Percentiles rank a stretch among this genome's conserved stretches.
Evolutionary conservation across 2,797 vertebrate species (phyloP).

Genomic region (Sciaenops ocellatus): DNA sequence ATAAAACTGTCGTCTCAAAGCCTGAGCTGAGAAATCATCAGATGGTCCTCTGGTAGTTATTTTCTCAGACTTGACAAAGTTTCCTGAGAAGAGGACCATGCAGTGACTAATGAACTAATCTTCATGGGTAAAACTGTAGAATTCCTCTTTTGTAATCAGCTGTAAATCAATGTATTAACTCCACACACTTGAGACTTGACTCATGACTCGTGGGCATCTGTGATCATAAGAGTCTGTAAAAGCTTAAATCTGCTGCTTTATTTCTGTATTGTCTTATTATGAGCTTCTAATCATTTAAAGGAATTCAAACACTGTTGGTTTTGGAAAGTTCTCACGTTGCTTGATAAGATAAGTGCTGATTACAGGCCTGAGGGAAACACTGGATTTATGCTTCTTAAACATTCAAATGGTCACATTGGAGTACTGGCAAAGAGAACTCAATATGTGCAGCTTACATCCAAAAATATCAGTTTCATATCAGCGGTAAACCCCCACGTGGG

Average conservation of each 20-base stretch:
- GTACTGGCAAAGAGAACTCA: not conserved
- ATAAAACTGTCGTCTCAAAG: too few species aligned
- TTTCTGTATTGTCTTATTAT: not conserved
- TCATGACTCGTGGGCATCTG: not conserved
- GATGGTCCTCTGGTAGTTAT: too few species aligned
- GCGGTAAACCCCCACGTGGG: not conserved
- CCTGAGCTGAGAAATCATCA: too few species aligned
- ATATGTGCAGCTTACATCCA: not conserved
- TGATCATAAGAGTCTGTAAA: not conserved
- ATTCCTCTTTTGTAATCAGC: too few species aligned
- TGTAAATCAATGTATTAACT: too few species aligned
- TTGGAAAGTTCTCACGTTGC: constrained; percentile 19
- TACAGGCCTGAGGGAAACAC: constrained; percentile 29
- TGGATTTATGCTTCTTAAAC: not conserved
- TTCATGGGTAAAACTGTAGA: too few species aligned
- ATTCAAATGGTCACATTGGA: not conserved
- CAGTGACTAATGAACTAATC: too few species aligned
- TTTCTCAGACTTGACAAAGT: too few species aligned
- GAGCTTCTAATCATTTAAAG: constrained; percentile 20
- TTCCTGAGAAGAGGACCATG: too few species aligned
- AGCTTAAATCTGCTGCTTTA: not conserved
- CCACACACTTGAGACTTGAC: too few species aligned
- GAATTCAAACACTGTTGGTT: constrained; percentile 25
- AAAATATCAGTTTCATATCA: constrained; percentile 32
- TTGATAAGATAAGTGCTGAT: constrained; percentile 36